Percentiles rank a stretch among this genome's conserved stretches.
Evolutionary conservation across 2,797 vertebrate genomes (phyloP).

Genomic region (Hydrolagus colliei): DNA sequence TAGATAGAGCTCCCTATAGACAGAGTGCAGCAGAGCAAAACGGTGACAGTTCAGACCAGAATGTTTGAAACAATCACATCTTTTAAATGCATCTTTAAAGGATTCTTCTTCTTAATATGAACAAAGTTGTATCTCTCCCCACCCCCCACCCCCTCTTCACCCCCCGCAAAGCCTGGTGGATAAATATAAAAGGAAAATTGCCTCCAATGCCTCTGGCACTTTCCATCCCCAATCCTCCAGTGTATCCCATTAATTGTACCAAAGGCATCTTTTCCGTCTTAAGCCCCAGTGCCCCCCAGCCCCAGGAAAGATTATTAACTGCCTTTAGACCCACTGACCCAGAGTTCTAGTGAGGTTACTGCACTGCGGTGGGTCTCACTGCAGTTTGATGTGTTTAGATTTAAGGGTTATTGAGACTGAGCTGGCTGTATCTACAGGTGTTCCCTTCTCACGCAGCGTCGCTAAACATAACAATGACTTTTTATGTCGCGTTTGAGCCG

Average conservation of each 20-base stretch:
- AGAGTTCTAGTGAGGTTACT: constrained; percentile 49
- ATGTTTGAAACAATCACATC: constrained; percentile 43
- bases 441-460: no score
- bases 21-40: constrained; percentile 38
- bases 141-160: constrained; percentile 35
- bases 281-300: constrained; percentile 3
- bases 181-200: constrained; percentile 23
- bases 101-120: constrained; percentile 33
- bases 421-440: no score
- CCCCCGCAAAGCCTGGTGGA: background rate
- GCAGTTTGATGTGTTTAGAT: background rate
- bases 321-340: constrained; percentile 53
- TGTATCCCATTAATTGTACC: constrained; percentile 40
- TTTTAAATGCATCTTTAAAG: constrained; percentile 34
- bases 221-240: constrained; percentile 37
- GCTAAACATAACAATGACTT: no score
- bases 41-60: constrained; percentile 62
- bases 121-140: constrained; percentile 35
- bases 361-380: constrained; percentile 38
- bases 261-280: constrained; percentile 19
- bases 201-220: constrained; percentile 31
- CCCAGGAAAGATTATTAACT: constrained; percentile 45
- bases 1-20: no score
- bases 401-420: no score
- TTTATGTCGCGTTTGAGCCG: no score